phyloP scores from a whole-genome alignment of 1,140 invertebrate genomes.

The Leptoteleia sp. region DNA sequence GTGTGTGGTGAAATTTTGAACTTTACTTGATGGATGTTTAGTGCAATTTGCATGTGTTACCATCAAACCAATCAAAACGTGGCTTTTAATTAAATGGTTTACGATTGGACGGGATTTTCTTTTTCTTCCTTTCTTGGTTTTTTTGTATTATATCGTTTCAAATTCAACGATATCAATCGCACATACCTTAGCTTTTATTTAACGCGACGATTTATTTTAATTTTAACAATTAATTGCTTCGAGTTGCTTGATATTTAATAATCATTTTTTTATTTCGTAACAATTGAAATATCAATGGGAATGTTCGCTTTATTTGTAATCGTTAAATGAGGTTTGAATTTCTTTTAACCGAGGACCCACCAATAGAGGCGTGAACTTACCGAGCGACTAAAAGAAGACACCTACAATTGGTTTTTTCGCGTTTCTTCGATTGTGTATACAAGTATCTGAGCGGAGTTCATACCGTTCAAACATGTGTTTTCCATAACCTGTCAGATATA shows the following conservation, averaged over 20 bases:
- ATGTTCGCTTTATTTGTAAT: not conserved
- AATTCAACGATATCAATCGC: no score
- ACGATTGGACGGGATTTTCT: slow-evolving; percentile 16
- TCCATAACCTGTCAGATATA: not conserved
- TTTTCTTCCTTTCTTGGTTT: not conserved
- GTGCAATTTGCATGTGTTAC: not conserved
- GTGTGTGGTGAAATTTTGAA: not conserved
- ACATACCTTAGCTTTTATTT: no score
- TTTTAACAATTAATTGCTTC: no score
- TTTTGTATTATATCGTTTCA: no score
- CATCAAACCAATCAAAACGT: slow-evolving; percentile 24
- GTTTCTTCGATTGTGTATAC: not conserved
- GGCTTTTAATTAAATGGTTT: slow-evolving; percentile 47
- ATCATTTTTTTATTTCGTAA: no score
- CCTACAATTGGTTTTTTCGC: slow-evolving; percentile 18
- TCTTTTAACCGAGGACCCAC: not conserved
- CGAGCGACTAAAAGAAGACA: slow-evolving; percentile 13
- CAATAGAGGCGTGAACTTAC: not conserved
- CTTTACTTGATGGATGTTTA: slow-evolving; percentile 1
- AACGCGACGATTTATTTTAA: no score
- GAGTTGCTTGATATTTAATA: no score
- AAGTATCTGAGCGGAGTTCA: not conserved
- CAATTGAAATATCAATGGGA: no score
- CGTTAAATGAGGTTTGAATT: slow-evolving; percentile 25
- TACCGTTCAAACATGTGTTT: not conserved